These are phyloP conservation scores for Malurus elegans DNA, from an alignment of 2,113 vertebrate genomes.

Conservation along the genomic window DNA sequence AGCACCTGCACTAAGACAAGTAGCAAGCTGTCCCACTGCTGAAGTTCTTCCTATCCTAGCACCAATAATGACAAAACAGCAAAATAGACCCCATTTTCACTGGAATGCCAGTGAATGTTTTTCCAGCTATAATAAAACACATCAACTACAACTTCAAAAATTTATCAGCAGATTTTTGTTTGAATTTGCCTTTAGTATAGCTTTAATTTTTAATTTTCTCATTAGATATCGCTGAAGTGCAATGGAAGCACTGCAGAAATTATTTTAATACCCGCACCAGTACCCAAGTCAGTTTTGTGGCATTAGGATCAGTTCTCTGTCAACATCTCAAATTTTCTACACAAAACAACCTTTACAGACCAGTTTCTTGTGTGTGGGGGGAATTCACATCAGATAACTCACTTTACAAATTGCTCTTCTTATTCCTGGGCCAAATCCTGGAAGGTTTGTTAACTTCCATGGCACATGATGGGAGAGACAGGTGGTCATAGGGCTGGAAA, in stretches of 20 bases:
- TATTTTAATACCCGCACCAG: background rate
- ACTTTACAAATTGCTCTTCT: background rate
- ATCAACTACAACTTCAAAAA: background rate
- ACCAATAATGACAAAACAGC: background rate
- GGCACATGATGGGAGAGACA: background rate
- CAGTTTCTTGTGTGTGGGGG: fast-evolving
- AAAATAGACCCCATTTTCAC: background rate
- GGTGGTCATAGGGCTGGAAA: constrained; percentile 17
- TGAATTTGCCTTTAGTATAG: background rate
- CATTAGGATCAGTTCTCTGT: background rate
- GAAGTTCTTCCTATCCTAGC: background rate
- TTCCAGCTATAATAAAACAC: background rate
- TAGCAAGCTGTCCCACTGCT: background rate
- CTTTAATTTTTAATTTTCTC: background rate
- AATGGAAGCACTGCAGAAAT: background rate
- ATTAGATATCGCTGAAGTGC: background rate
- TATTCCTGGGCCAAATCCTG: background rate
- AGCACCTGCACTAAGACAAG: background rate
- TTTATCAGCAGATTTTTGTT: background rate
- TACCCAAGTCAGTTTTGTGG: background rate
- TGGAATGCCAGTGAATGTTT: background rate
- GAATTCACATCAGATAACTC: background rate
- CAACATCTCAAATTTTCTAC: background rate
- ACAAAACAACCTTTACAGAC: background rate
- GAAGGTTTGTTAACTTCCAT: background rate